Conservation (phyloP, 2,113 vertebrate genomes). For the Gavia stellata region DNA sequence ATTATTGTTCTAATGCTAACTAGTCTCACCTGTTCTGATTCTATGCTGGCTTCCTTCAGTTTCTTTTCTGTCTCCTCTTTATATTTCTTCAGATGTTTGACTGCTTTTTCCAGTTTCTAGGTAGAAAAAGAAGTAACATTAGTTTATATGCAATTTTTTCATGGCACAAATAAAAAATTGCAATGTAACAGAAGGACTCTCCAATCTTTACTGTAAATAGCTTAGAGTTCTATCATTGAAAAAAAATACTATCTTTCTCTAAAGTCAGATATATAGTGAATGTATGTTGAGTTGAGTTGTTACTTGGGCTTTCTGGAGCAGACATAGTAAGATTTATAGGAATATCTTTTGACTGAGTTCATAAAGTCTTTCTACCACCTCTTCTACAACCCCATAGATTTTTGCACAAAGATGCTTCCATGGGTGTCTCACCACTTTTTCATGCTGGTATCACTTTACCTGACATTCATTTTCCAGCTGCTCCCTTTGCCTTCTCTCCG, state of each 20-base stretch:
- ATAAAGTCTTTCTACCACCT: background rate
- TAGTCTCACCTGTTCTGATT: constrained; percentile 71
- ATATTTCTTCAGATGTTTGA: constrained; percentile 57
- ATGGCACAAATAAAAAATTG: background rate
- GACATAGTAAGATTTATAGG: background rate
- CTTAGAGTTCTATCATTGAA: background rate
- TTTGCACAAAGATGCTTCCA: background rate
- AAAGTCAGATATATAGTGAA: background rate
- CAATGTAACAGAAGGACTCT: background rate
- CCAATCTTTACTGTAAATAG: background rate
- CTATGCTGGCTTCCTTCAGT: constrained; percentile 64
- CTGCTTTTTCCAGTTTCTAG: constrained; percentile 63
- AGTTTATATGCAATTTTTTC: background rate
- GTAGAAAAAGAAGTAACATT: background rate
- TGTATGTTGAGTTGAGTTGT: background rate
- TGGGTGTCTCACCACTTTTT: background rate
- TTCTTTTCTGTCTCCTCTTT: constrained; percentile 62
- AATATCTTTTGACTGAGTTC: background rate
- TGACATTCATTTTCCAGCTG: constrained; percentile 52
- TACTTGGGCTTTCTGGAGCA: background rate
- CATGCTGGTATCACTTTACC: constrained; percentile 7
- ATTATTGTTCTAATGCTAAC: background rate
- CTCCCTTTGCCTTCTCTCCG: constrained; percentile 22
- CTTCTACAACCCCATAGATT: background rate
- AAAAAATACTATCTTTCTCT: background rate